Base-by-base conservation (phyloP, 1,140 invertebrate species). In the Papilio polytes region DNA sequence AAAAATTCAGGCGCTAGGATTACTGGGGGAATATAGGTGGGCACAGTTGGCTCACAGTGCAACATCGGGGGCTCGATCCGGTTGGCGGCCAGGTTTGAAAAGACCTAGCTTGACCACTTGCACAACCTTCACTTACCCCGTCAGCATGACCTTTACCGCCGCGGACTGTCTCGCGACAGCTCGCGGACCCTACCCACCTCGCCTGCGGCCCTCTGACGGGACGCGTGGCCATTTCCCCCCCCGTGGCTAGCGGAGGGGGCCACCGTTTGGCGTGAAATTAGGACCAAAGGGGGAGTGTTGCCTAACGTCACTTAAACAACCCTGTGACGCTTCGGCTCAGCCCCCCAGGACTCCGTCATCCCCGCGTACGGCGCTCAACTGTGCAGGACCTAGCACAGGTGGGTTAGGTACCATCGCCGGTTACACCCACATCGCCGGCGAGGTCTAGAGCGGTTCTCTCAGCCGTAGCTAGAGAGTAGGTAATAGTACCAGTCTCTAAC, bases 341-440 rank as follows among this genome's bases (percentile, higher is more conserved):
- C 70, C 70, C 70, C 31, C 70, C 70, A 72, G 70, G 70, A 72
- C 70, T 72, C 70, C 31, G 10, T 72, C 66, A 70, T 70, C 66
- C 66, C 31, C 15, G 10, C 66, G 22, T 70, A 70, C 66, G 31
- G 66, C 31, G 70, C 70, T 72, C 70, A 8, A 72, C 41, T 72
- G 70, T 15, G 70, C 70, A 72, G 12, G 26, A 9, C 31, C 31
- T 41, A 41, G 70, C 31, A 31, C 70, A 72, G 70, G 70, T 72
- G 70, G 70, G 31, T 72, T 18, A 15, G 31, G 6, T 18, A 41
- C 18, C 3, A 36, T 13, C 70, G 70, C 70, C 70, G 31, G 70
- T 15, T 72, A 44, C 10, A 72, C 70, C 36, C 70, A 72, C 36
- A 0, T 44, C 13, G 18, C 31, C 70, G 18, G 13, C 70, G 70